These are phyloP conservation scores for Gavia stellata DNA, from an alignment of 2,113 vertebrate species.

Conservation along the genomic window DNA sequence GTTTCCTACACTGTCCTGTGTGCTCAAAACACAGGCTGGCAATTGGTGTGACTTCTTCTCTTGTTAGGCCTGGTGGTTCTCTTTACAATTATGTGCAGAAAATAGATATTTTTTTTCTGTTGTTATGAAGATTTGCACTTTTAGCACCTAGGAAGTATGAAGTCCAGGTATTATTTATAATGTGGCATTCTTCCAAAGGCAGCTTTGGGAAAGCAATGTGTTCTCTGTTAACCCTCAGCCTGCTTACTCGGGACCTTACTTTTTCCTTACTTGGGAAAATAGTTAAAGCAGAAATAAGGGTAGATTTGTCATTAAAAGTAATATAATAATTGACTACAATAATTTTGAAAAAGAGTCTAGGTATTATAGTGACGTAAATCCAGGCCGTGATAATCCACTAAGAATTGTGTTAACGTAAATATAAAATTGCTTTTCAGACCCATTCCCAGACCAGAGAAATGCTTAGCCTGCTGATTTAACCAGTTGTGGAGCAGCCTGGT, in stretches of 20 bases:
- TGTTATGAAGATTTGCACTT: background rate
- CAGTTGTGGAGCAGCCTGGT: constrained; percentile 28
- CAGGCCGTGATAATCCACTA: background rate
- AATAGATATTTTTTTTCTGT: background rate
- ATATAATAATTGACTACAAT: background rate
- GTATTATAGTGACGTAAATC: background rate
- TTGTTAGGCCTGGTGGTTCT: background rate
- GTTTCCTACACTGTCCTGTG: background rate
- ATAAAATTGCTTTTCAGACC: background rate
- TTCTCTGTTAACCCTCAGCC: background rate
- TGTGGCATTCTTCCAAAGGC: background rate
- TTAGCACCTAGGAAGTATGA: background rate
- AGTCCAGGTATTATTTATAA: constrained; percentile 4
- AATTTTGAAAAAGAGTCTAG: background rate
- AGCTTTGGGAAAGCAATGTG: background rate
- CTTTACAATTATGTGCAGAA: background rate
- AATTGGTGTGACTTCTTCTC: background rate
- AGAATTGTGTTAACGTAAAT: background rate
- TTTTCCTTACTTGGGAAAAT: background rate
- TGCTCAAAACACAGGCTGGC: background rate
- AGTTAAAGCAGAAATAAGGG: background rate
- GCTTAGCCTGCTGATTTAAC: constrained; percentile 3
- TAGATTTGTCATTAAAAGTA: background rate
- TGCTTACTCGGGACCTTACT: background rate
- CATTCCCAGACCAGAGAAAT: constrained; percentile 10